A percentile compares a stretch with the other conserved stretches of the same genome.
Conservation (phyloP, 2,797 vertebrate species). For the Sparus aurata region DNA sequence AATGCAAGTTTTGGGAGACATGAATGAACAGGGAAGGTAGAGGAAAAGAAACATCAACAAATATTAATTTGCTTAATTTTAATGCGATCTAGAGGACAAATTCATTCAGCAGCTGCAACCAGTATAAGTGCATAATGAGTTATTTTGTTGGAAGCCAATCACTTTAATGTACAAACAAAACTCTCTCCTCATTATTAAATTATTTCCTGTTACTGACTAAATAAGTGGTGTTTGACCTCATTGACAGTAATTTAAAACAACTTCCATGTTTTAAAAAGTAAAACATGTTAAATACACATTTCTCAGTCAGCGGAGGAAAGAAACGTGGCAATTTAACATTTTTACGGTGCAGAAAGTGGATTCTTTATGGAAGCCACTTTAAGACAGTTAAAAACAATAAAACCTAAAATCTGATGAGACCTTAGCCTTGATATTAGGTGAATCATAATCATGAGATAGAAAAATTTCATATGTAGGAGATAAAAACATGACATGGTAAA, state of each 20-base stretch:
- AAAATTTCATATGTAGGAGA: too few species aligned
- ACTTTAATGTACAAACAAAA: not conserved
- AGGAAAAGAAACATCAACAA: not conserved
- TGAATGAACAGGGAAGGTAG: conserved; percentile 19
- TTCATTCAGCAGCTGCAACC: not conserved
- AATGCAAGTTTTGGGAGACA: conserved; percentile 9
- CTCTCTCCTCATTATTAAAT: not conserved
- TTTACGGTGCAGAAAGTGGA: not conserved
- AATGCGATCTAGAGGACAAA: conserved; percentile 64
- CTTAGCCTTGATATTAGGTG: too few species aligned
- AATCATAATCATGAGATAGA: too few species aligned
- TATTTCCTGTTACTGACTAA: not conserved
- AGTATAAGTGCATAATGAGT: not conserved
- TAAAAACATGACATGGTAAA: too few species aligned
- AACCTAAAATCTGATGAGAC: too few species aligned
- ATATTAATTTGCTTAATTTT: conserved; percentile 48
- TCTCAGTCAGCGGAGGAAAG: too few species aligned
- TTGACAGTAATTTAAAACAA: not conserved
- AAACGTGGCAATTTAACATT: not conserved
- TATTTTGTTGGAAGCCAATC: not conserved
- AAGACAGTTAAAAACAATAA: too few species aligned
- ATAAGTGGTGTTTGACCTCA: not conserved
- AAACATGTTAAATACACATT: not conserved
- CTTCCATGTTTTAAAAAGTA: not conserved
- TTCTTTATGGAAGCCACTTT: too few species aligned